Evolutionary conservation across 2,888 invertebrate genomes (phyloP).

Genomic region (Timema podura): DNA sequence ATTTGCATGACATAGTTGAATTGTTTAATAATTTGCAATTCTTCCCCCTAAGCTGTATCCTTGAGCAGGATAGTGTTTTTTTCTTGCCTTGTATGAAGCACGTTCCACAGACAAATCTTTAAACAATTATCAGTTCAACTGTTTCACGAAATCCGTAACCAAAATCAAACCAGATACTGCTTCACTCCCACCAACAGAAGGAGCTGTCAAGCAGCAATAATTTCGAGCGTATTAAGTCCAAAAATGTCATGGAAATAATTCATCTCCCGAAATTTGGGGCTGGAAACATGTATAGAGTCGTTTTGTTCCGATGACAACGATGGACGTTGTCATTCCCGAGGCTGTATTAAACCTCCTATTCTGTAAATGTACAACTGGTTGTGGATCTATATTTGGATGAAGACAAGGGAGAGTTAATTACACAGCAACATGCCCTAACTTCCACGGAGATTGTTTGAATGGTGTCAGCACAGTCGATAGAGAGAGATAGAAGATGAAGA

Average conservation of each 20-base stretch:
- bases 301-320: not conserved
- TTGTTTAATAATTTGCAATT: not conserved
- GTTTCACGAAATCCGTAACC: not conserved
- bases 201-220: not conserved
- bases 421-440: not conserved
- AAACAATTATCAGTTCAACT: not conserved
- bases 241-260: not conserved
- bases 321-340: not conserved
- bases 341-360: not conserved
- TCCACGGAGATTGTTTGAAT: not conserved
- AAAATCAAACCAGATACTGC: not conserved
- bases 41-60: not conserved
- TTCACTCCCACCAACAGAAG: not conserved
- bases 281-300: not conserved
- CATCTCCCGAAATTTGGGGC: too few relatives aligned
- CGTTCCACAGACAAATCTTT: not conserved
- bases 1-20: not conserved
- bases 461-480: not conserved
- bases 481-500: not conserved
- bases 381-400: not conserved
- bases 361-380: not conserved
- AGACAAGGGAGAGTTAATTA: not conserved
- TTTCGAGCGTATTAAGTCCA: not conserved
- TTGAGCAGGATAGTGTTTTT: not conserved
- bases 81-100: not conserved